phyloP scores from a whole-genome alignment of 1,140 invertebrate genomes.

The Odontomachus brunneus region DNA sequence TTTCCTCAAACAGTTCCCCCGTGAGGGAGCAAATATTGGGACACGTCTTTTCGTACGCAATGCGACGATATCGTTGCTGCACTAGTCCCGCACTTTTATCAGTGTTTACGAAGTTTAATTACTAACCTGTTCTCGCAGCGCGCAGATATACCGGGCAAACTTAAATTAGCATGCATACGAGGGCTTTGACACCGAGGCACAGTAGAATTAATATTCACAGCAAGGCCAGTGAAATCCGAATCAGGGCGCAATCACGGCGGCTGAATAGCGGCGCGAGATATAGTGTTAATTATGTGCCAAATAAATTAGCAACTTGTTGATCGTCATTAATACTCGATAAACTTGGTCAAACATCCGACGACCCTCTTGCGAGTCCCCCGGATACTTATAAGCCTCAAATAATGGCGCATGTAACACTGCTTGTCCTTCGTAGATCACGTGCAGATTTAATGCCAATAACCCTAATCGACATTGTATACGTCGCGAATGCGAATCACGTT shows the following conservation, averaged over 20 bases:
- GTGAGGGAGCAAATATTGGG: constrained; percentile 8
- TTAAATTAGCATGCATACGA: constrained; percentile 58
- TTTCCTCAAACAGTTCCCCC: background rate
- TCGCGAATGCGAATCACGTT: constrained; percentile 49
- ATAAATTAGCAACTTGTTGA: constrained; percentile 74
- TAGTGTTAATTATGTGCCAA: constrained; percentile 65
- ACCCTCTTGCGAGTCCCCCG: background rate
- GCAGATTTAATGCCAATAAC: constrained; percentile 23
- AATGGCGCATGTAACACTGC: background rate
- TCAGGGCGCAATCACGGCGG: constrained; percentile 17
- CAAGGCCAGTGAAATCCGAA: constrained; percentile 39
- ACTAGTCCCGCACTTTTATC: constrained; percentile 38
- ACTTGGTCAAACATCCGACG: constrained; percentile 27
- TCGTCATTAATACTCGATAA: constrained; percentile 64
- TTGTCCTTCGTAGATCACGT: constrained; percentile 12
- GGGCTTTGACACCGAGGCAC: constrained; percentile 53
- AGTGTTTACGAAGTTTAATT: constrained; percentile 48
- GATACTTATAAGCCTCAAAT: constrained; percentile 32
- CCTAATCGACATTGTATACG: constrained; percentile 35
- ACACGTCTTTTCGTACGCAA: constrained; percentile 31
- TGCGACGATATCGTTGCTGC: constrained; percentile 25
- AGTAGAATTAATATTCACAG: constrained; percentile 60
- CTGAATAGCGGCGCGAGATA: constrained; percentile 28
- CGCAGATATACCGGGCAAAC: constrained; percentile 28
- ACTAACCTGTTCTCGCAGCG: constrained; percentile 2